Evolutionary conservation across 2,888 invertebrate species (phyloP).

Genomic region (Drosophila nigritarsus): DNA sequence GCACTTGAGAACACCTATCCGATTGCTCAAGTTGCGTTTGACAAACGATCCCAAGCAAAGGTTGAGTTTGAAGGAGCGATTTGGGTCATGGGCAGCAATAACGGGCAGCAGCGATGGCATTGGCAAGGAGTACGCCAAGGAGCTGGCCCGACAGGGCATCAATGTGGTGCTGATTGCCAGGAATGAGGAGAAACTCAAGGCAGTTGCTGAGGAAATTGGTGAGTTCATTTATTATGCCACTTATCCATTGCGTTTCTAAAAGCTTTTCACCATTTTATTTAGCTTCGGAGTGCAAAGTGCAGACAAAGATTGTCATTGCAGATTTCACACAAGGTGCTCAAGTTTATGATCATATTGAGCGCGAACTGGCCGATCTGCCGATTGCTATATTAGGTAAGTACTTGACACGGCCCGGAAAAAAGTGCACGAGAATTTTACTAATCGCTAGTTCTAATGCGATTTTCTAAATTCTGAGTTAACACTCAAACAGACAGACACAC

Average conservation of each 20-base stretch:
- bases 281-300: slow-evolving; percentile 87
- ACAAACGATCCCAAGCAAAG: slow-evolving; percentile 87
- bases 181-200: slow-evolving; percentile 89
- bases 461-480: not conserved
- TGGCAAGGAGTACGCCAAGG: slow-evolving; percentile 93
- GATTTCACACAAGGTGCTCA: slow-evolving; percentile 91
- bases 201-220: slow-evolving; percentile 91
- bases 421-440: not conserved
- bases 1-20: slow-evolving; percentile 87
- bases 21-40: slow-evolving; percentile 83
- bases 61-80: slow-evolving; percentile 87
- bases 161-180: slow-evolving; percentile 93
- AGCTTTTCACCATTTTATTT: not conserved
- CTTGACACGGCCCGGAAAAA: not conserved
- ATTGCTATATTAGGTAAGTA: slow-evolving; percentile 92
- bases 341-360: slow-evolving; percentile 89
- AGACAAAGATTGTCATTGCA: slow-evolving; percentile 90
- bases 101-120: slow-evolving; percentile 96
- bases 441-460: not conserved
- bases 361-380: slow-evolving; percentile 89
- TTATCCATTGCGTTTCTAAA: not conserved
- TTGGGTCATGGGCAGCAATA: slow-evolving; percentile 94
- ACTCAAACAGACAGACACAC: not conserved
- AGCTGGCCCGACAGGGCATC: slow-evolving; percentile 90
- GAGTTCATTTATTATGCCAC: slow-evolving; percentile 54